Conservation (phyloP, 2,113 vertebrate genomes). For the Agapornis roseicollis region DNA sequence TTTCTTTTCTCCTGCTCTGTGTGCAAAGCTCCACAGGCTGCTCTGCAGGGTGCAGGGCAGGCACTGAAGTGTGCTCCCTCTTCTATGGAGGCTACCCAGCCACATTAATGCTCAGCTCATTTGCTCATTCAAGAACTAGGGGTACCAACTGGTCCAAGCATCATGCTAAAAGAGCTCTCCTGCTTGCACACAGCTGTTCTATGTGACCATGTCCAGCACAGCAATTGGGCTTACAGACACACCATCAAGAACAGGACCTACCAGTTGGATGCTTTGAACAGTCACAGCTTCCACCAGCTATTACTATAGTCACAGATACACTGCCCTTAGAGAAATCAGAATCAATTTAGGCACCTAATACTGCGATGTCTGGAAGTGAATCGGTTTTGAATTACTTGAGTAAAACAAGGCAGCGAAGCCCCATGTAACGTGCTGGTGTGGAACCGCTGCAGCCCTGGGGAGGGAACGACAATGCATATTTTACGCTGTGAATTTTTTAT, state of each 20-base stretch:
- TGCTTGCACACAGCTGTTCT: neutral
- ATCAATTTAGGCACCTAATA: neutral
- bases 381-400: conserved; percentile 42
- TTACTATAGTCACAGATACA: neutral
- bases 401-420: conserved; percentile 2
- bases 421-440: neutral
- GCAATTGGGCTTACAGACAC: accelerated
- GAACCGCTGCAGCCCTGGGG: conserved; percentile 11
- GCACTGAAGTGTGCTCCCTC: neutral
- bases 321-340: neutral
- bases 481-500: conserved; percentile 49
- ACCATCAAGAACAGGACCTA: neutral
- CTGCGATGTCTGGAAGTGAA: neutral
- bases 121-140: neutral
- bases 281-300: neutral
- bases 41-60: neutral
- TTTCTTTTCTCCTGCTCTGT: neutral
- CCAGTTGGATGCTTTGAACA: neutral
- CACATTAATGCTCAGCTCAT: accelerated
- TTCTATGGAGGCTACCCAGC: neutral
- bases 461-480: conserved; percentile 20
- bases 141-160: neutral
- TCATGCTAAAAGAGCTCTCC: neutral
- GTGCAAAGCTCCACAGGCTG: neutral
- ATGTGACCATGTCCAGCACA: accelerated